Evolutionary conservation across 2,113 vertebrate genomes (phyloP), one percentile per base, ranked within the genome.

Genomic region (Tetrao urogallus): DNA sequence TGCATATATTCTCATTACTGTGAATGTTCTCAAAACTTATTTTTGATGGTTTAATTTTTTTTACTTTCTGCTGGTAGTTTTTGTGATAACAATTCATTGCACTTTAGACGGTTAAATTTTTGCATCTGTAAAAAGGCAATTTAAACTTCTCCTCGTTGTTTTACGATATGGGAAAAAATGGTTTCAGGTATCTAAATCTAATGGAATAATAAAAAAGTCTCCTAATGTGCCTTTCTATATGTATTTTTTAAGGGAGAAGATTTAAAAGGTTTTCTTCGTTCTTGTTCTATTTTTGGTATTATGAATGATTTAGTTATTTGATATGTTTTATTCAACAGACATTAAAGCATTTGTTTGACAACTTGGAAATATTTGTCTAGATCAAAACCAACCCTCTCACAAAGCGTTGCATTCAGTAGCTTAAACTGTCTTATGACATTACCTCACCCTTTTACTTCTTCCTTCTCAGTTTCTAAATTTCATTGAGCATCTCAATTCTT

Each of bases 181-280:
- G 8, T 89, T 94, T 90, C 84, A 89, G 87, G 63, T 95, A 66
- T 79, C 89, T 60, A 80, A 88, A 6, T 83, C n/a, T 81, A 91
- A 77, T 56, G 52, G 72, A 95, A 81, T 86, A 94, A 95, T 92
- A 92, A 96, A 94, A 94, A 56, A 61, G 91, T 89, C 50, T 92
- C 60, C 58, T 90, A 20, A 79, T 75, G 93, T 97, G 96, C 97
- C 96, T 97, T 97, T 79, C 64, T 88, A 81, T 5, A 1, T 82
- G 17, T 57, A 27, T 90, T 56, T 73, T 57, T 88, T 80, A 77
- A 17, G 61, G 71, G 60, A 86, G 56, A 83, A 20, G 32, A 65
- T 82, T 91, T 54, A 78, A 47, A 27, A 54, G 9, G 11, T 18
- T 52, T 21, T 74, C 54, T 83, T 88, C 9, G 36, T 65, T 81